Base-by-base conservation (phyloP, 2,888 invertebrate species). In the Pachycephus smyrnensis region DNA sequence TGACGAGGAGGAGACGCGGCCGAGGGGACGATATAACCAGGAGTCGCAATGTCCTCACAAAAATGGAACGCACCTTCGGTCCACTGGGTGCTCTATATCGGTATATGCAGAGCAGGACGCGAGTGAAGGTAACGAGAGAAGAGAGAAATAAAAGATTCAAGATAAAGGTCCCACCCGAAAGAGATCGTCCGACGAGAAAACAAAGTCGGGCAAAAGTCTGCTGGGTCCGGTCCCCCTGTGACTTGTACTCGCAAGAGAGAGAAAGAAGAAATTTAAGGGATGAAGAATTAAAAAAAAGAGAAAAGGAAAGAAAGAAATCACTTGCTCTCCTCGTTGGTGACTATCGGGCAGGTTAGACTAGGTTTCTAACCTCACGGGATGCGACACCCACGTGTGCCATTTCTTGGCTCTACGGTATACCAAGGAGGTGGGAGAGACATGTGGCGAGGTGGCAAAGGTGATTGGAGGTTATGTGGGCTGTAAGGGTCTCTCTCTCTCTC, bases 21-120 rank as follows among this genome's bases (percentile, higher is more conserved):
- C 12, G 30, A 30, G 69, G 32, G 12, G 4, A 30, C 11, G 30
- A 30, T n/a, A 3, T 30, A 12, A 1, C 15, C 69, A 69, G 91
- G 92, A 92, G 83, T 91, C 92, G 12, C 76, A 94, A 94, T 88
- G 85, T 95, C 75, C 91, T 94, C 79, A 90, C 92, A 11, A 92
- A 91, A 76, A 94, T 95, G 91, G 92, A 93, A 69, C 88, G 85
- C 1, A 85, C 88, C 0, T 73, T 88, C 1, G 96, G 96, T 0
- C 96, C 96, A 0, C 90, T 96, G 37, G 92, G 92, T 1, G 89
- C 93, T n/a, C 91, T 97, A 23, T 93, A 92, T 82, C 93, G 93
- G 31, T 95, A 94, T 86, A 94, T 94, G 86, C 94, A 95, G 82
- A 92, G 92, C 75, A 92, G 93, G 81, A 91, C 93, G 1, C 92